These are phyloP conservation scores for Endomychus coccineus DNA, from an alignment of 2,888 invertebrate genomes.

Conservation along the genomic window DNA sequence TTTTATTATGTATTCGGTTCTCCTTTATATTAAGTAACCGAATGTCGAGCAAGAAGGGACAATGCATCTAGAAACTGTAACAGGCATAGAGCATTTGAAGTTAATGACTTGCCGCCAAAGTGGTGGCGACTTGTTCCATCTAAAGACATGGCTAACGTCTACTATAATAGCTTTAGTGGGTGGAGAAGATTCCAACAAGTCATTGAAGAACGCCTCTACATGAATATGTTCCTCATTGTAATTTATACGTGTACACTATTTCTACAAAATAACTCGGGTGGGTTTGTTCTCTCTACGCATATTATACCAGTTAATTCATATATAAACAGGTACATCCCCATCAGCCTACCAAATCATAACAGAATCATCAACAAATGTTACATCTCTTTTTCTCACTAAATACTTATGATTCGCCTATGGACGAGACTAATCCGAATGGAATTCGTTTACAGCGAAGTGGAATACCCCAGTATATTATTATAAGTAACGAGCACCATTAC, in stretches of 20 bases:
- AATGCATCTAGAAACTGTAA: not conserved
- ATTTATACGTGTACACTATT: slow-evolving; percentile 1
- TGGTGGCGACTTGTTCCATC: not conserved
- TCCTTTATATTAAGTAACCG: too few relatives aligned
- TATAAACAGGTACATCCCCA: not conserved
- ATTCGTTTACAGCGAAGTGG: too few relatives aligned
- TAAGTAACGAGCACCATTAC: too few relatives aligned
- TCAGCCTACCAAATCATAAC: not conserved
- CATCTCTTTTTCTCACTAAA: too few relatives aligned
- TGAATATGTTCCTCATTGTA: slow-evolving; percentile 1
- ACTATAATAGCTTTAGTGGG: slow-evolving; percentile 1
- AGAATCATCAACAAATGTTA: too few relatives aligned
- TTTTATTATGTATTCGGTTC: too few relatives aligned
- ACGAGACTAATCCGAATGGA: too few relatives aligned
- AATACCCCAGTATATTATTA: too few relatives aligned
- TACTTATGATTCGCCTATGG: too few relatives aligned
- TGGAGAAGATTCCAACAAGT: slow-evolving; percentile 1
- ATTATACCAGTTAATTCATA: not conserved
- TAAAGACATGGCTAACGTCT: slow-evolving; percentile 1
- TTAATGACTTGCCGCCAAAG: slow-evolving; percentile 1
- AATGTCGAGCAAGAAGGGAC: not conserved
- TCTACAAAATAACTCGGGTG: slow-evolving; percentile 1
- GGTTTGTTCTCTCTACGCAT: not conserved
- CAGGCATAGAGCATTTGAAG: not conserved
- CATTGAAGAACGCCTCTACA: slow-evolving; percentile 1